A percentile compares a stretch with the other conserved stretches of the same genome.
Conservation (phyloP, 1,140 invertebrate species). For the Apis cerana region DNA sequence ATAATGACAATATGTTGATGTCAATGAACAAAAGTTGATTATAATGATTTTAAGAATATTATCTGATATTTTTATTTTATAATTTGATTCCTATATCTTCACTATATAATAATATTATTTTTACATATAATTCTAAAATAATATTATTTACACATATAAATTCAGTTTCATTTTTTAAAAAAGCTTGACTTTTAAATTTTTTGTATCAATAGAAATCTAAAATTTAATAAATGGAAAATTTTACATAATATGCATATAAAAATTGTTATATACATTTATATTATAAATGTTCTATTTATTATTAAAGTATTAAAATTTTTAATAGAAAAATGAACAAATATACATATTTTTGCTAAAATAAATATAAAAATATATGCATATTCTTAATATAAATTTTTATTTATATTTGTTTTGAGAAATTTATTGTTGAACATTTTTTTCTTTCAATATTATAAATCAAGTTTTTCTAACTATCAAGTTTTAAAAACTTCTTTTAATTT, state of each 20-base stretch:
- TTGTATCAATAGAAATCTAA: constrained; percentile 9
- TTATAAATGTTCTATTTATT: constrained; percentile 5
- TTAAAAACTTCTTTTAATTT: constrained; percentile 30
- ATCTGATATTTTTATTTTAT: background rate
- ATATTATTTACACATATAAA: background rate
- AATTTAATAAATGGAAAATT: constrained; percentile 29
- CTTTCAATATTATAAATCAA: constrained; percentile 12
- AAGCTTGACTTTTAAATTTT: background rate
- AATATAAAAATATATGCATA: background rate
- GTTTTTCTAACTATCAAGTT: constrained; percentile 1
- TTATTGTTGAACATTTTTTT: too few species aligned
- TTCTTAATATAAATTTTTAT: constrained; percentile 1
- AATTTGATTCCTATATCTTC: constrained; percentile 4
- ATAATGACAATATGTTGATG: background rate
- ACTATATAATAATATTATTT: constrained; percentile 1
- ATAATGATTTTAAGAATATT: background rate
- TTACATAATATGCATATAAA: background rate
- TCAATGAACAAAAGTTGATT: background rate
- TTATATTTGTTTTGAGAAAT: background rate
- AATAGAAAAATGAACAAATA: background rate
- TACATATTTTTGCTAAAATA: background rate
- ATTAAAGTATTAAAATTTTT: background rate
- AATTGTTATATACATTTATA: constrained; percentile 24
- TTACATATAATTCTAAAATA: too few species aligned
- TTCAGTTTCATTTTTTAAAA: background rate